phyloP scores from a whole-genome alignment of 1,140 invertebrate species.

The Aphidius gifuensis region DNA sequence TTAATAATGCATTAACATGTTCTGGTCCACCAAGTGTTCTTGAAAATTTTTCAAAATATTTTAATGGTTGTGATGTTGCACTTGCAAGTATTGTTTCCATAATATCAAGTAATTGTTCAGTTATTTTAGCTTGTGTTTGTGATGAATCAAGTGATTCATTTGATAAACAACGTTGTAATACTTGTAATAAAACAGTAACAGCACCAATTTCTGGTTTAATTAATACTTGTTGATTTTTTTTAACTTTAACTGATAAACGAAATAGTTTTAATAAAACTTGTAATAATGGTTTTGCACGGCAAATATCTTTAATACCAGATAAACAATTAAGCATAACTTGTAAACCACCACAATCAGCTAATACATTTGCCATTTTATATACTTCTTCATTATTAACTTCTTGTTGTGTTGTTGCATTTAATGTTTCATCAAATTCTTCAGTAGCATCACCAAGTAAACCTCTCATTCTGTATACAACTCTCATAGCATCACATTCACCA shows the following conservation, averaged over 20 bases:
- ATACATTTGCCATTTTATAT: constrained; percentile 74
- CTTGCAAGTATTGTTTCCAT: constrained; percentile 91
- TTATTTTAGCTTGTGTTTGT: constrained; percentile 64
- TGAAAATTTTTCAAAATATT: constrained; percentile 76
- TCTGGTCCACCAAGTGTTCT: constrained; percentile 80
- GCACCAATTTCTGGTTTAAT: constrained; percentile 68
- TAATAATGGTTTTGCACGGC: constrained; percentile 73
- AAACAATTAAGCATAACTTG: constrained; percentile 62
- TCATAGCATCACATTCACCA: constrained; percentile 88
- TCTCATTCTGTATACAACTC: constrained; percentile 97
- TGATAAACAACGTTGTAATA: constrained; percentile 65
- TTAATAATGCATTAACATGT: constrained; percentile 79
- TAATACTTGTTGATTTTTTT: constrained; percentile 67
- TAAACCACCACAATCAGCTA: constrained; percentile 83
- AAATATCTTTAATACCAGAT: constrained; percentile 66
- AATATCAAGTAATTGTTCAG: constrained; percentile 81
- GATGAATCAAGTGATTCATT: constrained; percentile 51
- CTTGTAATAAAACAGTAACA: constrained; percentile 66
- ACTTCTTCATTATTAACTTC: constrained; percentile 93
- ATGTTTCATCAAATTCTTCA: constrained; percentile 95
- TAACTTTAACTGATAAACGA: constrained; percentile 76
- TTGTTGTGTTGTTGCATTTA: constrained; percentile 85
- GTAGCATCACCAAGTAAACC: constrained; percentile 96
- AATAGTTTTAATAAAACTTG: constrained; percentile 84
- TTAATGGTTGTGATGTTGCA: constrained; percentile 76